Evolutionary conservation across 2,113 vertebrate genomes (phyloP).

Genomic region (Cichladusa arquata): DNA sequence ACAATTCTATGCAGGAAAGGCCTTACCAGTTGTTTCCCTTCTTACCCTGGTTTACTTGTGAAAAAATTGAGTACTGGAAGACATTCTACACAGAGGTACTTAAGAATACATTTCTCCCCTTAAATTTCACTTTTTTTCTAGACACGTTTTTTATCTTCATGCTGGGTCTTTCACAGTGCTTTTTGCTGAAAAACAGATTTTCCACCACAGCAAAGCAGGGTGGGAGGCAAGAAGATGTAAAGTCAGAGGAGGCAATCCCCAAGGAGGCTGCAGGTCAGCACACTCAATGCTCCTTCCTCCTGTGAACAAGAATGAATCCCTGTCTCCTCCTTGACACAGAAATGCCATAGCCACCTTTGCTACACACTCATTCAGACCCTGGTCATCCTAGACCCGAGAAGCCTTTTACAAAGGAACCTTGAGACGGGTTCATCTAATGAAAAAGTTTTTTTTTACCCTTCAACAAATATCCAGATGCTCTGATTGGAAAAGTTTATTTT

Average conservation of each 20-base stretch:
- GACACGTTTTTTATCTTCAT: background rate
- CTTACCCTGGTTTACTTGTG: background rate
- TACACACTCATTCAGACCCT: background rate
- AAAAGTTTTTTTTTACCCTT: background rate
- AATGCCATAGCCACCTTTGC: background rate
- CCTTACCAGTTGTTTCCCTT: background rate
- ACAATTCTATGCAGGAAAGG: background rate
- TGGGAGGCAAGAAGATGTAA: background rate
- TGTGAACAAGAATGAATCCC: background rate
- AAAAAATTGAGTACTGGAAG: background rate
- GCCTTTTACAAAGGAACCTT: background rate
- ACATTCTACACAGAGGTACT: background rate
- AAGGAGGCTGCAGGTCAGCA: background rate
- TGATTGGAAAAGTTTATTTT: background rate
- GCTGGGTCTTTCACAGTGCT: background rate
- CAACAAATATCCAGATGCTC: background rate
- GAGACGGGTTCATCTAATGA: background rate
- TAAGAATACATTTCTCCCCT: background rate
- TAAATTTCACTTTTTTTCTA: background rate
- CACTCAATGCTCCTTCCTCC: background rate
- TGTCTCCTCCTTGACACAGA: background rate
- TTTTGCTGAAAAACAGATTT: background rate
- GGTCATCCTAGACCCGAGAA: background rate
- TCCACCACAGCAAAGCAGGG: background rate
- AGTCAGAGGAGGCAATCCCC: background rate